Base-by-base conservation (phyloP, 2,797 vertebrate species). In the Psittacula derbiana region DNA sequence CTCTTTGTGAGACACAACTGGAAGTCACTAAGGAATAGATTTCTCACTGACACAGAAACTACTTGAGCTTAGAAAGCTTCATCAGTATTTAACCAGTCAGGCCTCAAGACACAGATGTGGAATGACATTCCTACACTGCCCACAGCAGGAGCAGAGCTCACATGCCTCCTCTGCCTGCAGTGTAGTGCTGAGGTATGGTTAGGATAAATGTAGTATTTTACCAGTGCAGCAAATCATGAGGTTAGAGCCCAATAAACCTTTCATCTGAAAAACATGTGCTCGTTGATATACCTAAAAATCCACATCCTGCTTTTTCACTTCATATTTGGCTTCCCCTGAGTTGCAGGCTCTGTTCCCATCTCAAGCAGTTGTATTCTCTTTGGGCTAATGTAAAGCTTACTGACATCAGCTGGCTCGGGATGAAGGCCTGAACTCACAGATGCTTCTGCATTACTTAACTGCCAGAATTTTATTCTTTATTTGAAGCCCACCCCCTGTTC, bases 41-140 rank as follows among this genome's bases (percentile, higher is more conserved):
- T 13, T 65, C 36, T 25, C 36, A 78, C 30, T 53, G 21, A 27
- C 6, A 12, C 18, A 52, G 11, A 33, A 11, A 7, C 49, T 40
- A 3, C 38, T 61, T 65, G 6, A 31, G 24, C 72, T 80, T 10
- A 52, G 27, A 71, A 66, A 78, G 16, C 61, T 36, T 47, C 24
- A 49, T 11, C 12, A 16, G 0, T 46, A 43, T 31, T 46, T 57
- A 67, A 25, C 6, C 16, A 40, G 73, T 20, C 30, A 19, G 10
- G 20, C 41, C 61, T 64, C 66, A n/a, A 28, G 53, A 46, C 0
- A 1, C 17, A 49, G 60, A 24, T 0, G 0, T 27, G 46, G 66
- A 64, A 44, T 33, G 60, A 31, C 1, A 0, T 33, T 49, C 27
- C 50, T 11, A 15, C 3, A 2, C 21, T 21, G 49, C 52, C n/a